A percentile compares a stretch with the other conserved stretches of the same genome.
These are phyloP conservation scores for Poecile montanus DNA, from an alignment of 2,797 vertebrate genomes.

Conservation along the genomic window DNA sequence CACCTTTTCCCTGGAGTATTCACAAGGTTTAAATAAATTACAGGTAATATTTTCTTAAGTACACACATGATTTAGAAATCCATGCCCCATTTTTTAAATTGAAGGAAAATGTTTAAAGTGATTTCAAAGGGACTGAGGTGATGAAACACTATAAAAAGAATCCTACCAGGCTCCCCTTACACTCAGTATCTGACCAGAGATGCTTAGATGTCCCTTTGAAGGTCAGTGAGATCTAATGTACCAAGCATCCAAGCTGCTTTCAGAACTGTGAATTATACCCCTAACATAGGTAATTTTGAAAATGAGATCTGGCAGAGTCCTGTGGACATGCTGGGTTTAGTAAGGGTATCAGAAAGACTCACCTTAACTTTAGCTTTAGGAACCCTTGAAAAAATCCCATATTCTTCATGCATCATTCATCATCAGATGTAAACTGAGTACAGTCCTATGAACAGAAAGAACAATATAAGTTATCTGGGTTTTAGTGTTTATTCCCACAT, in stretches of 20 bases:
- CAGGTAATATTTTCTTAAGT: constrained; percentile 36
- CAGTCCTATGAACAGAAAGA: background rate
- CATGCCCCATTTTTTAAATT: constrained; percentile 25
- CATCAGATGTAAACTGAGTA: background rate
- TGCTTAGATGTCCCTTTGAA: constrained; percentile 43
- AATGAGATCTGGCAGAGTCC: constrained; percentile 17
- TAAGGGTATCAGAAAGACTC: background rate
- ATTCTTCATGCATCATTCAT: background rate
- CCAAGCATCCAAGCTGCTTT: constrained; percentile 25
- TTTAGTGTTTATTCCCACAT: background rate
- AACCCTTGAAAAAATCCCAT: background rate
- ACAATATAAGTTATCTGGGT: background rate
- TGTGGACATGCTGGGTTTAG: background rate
- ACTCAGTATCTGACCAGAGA: constrained; percentile 18
- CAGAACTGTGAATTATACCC: constrained; percentile 31
- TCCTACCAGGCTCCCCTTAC: background rate
- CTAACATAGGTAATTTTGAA: constrained; percentile 18
- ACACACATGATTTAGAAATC: constrained; percentile 1
- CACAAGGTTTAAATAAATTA: constrained; percentile 40
- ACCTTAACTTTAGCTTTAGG: background rate
- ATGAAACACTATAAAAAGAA: constrained; percentile 7
- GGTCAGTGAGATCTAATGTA: constrained; percentile 50
- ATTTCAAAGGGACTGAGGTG: constrained; percentile 34
- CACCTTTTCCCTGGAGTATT: background rate
- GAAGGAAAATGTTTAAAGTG: constrained; percentile 36